Evolutionary conservation across 1,140 invertebrate genomes (phyloP), one percentile per base, ranked within the genome.

Genomic region (Helicoverpa zea): DNA sequence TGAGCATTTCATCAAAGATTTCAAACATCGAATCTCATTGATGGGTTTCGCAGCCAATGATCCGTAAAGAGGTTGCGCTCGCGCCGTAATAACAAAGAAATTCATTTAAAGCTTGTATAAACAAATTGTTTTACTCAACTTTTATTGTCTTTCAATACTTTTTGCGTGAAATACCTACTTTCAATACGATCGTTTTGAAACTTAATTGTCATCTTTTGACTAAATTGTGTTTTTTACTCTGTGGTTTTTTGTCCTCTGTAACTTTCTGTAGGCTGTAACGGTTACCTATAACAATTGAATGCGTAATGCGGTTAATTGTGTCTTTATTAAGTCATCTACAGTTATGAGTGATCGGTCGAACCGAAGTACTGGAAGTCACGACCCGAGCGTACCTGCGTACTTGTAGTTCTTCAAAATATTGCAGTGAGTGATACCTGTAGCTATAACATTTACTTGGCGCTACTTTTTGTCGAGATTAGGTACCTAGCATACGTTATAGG

Each of bases 101-200:
- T 76, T 76, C 74, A 76, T 76, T 64, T 30, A 2, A 35, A 13
- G 59, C 16, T 54, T 52, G 49, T 72, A 43, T 7, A 72, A 72
- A 72, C 68, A 74, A 74, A 74, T 58, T 58, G 56, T 56, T 59
- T 74, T 74, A 59, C 72, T 58, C 72, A 74, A 74, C 35, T n/a
- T 29, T 58, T 58, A 13, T 59, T 59, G 11, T 29, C 43, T 59
- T 59, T 73, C 35, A 18, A 35, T 12, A 72, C 23, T 54, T 70
- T 63, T 72, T 72, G 13, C 35, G 47, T 70, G 49, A 52, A 49
- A 70, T 30, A 68, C 35, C 35, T 43, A 43, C 23, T 23, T 23
- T 1, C 64, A 68, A 68, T 49, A 49, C 23, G 43, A 49, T 2
- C 0, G 35, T 68, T 68, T 68, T 68, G 64, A 18, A 68, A 68